phyloP scores from a whole-genome alignment of 1,140 invertebrate genomes.

The Whitmania pigra region DNA sequence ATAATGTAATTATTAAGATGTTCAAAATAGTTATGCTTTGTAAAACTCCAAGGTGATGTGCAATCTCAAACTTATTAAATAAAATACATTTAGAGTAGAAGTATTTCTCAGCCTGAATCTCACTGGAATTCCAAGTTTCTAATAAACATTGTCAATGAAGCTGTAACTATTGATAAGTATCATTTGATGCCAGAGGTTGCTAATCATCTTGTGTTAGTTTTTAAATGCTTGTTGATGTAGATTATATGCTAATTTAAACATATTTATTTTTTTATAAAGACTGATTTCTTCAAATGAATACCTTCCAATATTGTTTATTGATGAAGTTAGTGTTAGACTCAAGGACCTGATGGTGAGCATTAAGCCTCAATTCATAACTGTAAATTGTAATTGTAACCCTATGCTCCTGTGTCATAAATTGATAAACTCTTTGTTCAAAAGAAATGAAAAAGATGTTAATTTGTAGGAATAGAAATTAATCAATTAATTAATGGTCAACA shows the following conservation, averaged over 20 bases:
- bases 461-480: no score
- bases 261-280: background rate
- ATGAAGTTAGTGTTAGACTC: slow-evolving; percentile 63
- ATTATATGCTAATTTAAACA: background rate
- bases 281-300: slow-evolving; percentile 51
- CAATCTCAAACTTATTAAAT: slow-evolving; percentile 8
- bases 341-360: slow-evolving; percentile 53
- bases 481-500: no score
- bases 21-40: background rate
- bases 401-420: no score
- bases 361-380: background rate
- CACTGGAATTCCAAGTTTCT: slow-evolving; percentile 6
- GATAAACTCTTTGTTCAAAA: no score
- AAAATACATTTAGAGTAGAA: slow-evolving; percentile 1
- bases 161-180: background rate
- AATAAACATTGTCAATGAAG: slow-evolving; percentile 10
- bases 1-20: background rate
- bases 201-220: background rate
- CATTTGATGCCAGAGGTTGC: background rate
- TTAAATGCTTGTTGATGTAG: background rate
- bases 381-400: no score
- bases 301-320: slow-evolving; percentile 67
- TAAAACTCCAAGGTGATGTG: slow-evolving; percentile 21
- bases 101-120: background rate
- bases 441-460: no score